Conservation (phyloP, 2,797 vertebrate genomes). For the Intellagama lesueurii region DNA sequence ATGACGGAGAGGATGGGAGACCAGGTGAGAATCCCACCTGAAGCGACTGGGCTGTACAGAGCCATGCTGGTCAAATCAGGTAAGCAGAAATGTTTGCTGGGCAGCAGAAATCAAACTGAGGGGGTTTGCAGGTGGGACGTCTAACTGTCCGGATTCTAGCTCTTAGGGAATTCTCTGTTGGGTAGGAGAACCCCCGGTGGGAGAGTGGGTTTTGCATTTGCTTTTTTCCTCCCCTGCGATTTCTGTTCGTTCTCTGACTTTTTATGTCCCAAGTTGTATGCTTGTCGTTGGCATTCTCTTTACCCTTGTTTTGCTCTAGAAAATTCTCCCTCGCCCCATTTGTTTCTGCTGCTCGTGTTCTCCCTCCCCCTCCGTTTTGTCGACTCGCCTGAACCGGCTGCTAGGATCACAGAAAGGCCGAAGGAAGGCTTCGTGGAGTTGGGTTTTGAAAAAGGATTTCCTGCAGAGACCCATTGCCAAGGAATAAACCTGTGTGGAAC, state of each 20-base stretch:
- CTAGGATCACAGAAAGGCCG: too few species aligned
- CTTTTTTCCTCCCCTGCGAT: neutral
- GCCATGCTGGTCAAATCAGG: conserved; percentile 88
- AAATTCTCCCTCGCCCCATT: neutral
- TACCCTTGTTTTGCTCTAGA: neutral
- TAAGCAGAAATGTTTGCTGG: conserved; percentile 75
- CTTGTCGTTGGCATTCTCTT: neutral
- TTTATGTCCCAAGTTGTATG: neutral
- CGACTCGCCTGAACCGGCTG: too few species aligned
- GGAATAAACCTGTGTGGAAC: neutral
- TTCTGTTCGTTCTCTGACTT: neutral
- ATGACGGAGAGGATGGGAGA: conserved; percentile 77
- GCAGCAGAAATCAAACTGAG: neutral
- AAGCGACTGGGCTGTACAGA: conserved; percentile 78
- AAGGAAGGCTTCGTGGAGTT: neutral
- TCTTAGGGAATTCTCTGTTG: neutral
- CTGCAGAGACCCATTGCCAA: neutral
- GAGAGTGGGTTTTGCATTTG: fast-evolving
- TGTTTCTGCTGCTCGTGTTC: neutral
- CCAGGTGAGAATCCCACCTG: conserved; percentile 70
- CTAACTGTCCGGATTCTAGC: neutral
- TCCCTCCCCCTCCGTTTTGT: fast-evolving
- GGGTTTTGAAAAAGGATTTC: neutral
- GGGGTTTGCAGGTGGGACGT: neutral
- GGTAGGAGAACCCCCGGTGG: neutral